Conservation (phyloP, 2,113 vertebrate genomes). For the Serranochromis macrocephalus region DNA sequence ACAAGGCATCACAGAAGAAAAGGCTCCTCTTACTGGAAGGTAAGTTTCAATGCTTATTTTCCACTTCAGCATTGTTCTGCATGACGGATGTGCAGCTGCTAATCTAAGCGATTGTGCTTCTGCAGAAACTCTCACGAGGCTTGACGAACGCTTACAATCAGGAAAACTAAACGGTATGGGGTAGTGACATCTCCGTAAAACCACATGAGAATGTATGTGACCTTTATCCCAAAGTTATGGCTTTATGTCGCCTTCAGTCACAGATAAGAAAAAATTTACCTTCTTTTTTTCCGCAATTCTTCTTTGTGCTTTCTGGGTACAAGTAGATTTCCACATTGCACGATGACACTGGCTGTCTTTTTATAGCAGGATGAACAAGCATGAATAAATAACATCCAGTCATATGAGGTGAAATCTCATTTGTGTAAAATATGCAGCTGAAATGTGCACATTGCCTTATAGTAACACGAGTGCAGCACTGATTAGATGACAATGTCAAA, state of each 20-base stretch:
- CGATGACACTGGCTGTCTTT: neutral
- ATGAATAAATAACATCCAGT: neutral
- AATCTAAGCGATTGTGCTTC: neutral
- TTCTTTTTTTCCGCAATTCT: neutral
- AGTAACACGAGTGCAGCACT: neutral
- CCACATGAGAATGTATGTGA: neutral
- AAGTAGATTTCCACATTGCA: neutral
- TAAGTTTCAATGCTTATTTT: constrained; percentile 36
- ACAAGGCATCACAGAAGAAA: constrained; percentile 28
- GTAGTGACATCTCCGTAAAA: neutral
- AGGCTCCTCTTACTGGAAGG: constrained; percentile 13
- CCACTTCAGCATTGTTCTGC: constrained; percentile 13
- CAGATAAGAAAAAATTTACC: neutral
- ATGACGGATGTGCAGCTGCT: neutral
- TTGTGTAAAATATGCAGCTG: neutral
- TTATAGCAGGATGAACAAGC: neutral
- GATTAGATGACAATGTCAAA: neutral
- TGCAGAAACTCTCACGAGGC: neutral
- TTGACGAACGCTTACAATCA: neutral
- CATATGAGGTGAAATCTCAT: neutral
- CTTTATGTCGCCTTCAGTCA: neutral
- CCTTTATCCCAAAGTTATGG: neutral
- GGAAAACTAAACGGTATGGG: neutral
- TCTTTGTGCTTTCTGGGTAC: neutral
- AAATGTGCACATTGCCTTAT: neutral